Evolutionary conservation across 1,140 invertebrate genomes (phyloP), one percentile per base, ranked within the genome.

Genomic region (Hypsibius dujardini): DNA sequence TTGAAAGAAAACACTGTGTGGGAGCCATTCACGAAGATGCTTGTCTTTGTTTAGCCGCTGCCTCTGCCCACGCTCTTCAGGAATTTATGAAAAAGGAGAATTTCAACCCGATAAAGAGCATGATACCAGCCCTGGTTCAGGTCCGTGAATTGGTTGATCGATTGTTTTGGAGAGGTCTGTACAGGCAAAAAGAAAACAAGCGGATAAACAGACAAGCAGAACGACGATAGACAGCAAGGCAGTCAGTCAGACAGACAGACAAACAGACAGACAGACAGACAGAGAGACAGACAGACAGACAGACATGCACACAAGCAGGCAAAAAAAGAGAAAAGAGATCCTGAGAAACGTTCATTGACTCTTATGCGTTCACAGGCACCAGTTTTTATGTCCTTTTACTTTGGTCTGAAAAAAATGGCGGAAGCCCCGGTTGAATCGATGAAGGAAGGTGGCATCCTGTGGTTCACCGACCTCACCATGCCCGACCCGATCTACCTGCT

Each of bases 391-490:
- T 92, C 92, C 2, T 88, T 93, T 77, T 96, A 95, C 77, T 82
- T 90, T 76, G 90, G 85, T 0, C 78, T 97, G 12, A 82, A 88
- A 76, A 73, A 76, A 76, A 95, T 97, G 91, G 85, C 90, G 0
- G 87, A 87, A 76, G 81, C 87, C 7, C 93, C 92, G 1, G 86
- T 97, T 12, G 88, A 90, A 71, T 92, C 90, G 78, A 83, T 98
- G 83, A 85, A 85, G 73, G 80, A 83, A 42, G 95, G 94, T n/a
- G 95, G 95, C 1, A 72, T 92, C 0, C 86, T 83, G 70, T 99
- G 95, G 95, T 94, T 98, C 78, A 82, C 83, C 0, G 91, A 99
- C 84, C 83, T 99, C 14, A 93, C 91, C 1, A 74, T 90, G 3
- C 80, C 87, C 46, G 95, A 98, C 83, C 92, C 92, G 12, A 92